Evolutionary conservation across 1,140 invertebrate species (phyloP).

Genomic region (Dermatophagoides farinae): DNA sequence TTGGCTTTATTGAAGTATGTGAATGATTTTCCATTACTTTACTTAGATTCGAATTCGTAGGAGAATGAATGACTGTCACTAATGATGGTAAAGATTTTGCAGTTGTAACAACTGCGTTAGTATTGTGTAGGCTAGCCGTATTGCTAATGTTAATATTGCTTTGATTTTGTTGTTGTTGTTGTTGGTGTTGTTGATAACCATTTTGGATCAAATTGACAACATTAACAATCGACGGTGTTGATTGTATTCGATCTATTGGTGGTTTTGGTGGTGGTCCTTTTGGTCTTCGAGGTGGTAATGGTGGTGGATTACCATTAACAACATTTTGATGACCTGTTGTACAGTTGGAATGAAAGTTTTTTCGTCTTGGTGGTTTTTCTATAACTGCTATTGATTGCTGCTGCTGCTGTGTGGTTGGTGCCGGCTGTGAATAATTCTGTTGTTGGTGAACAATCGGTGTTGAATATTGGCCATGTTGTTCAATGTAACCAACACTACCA

Average conservation of each 20-base stretch:
- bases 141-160: not conserved
- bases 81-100: not conserved
- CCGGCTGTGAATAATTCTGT: not conserved
- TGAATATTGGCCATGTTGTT: not conserved
- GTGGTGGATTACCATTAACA: slow-evolving; percentile 9
- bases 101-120: too few species aligned
- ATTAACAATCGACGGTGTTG: not conserved
- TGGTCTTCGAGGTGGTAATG: slow-evolving; percentile 15
- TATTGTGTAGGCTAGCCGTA: too few species aligned
- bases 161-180: not conserved
- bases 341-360: not conserved
- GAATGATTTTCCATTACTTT: not conserved
- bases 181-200: not conserved
- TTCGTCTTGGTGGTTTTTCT: not conserved
- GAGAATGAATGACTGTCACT: not conserved
- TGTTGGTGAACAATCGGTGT: not conserved
- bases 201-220: not conserved
- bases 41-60: not conserved
- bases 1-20: not conserved
- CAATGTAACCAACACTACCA: too few species aligned
- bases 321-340: too few species aligned
- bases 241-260: not conserved
- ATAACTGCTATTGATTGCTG: slow-evolving; percentile 4
- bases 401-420: too few species aligned
- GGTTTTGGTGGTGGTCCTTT: slow-evolving; percentile 11